Conservation (phyloP, 1,140 invertebrate species). For the Heliconius nattereri region DNA sequence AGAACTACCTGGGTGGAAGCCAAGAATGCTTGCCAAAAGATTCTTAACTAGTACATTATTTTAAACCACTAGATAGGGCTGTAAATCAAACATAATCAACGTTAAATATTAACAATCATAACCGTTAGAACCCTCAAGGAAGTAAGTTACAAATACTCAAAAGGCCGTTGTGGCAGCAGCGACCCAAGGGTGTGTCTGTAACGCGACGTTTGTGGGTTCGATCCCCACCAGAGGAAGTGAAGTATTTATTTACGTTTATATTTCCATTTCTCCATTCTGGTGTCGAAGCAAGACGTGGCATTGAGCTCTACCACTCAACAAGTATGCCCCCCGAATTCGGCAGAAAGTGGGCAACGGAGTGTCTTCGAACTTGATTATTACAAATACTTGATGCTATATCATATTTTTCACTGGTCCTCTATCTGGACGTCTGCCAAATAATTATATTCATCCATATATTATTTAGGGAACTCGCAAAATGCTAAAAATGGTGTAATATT, state of each 20-base stretch:
- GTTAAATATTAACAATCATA: slow-evolving; percentile 22
- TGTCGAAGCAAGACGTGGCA: no score
- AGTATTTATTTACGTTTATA: no score
- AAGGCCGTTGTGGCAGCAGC: no score
- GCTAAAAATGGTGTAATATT: slow-evolving; percentile 29
- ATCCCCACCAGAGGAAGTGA: no score
- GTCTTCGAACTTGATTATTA: not conserved
- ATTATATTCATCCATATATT: slow-evolving; percentile 56
- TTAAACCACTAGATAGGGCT: slow-evolving; percentile 27
- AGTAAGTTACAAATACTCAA: slow-evolving; percentile 13
- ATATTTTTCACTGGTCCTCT: slow-evolving; percentile 39
- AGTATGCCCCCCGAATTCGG: no score
- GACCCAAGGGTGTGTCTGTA: no score
- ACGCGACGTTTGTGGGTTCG: no score
- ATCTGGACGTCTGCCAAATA: slow-evolving; percentile 64
- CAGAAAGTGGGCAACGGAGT: no score
- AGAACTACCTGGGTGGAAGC: slow-evolving; percentile 42
- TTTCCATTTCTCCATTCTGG: no score
- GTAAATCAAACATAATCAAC: slow-evolving; percentile 23
- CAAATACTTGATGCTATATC: slow-evolving; percentile 23
- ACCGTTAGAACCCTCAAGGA: not conserved
- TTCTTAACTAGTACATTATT: slow-evolving; percentile 42
- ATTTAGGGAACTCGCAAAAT: slow-evolving; percentile 40
- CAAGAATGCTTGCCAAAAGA: slow-evolving; percentile 48
- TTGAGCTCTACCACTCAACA: no score